These are phyloP conservation scores for Myotis vivesi DNA, from an alignment of 2,797 vertebrate species.

Conservation along the genomic window DNA sequence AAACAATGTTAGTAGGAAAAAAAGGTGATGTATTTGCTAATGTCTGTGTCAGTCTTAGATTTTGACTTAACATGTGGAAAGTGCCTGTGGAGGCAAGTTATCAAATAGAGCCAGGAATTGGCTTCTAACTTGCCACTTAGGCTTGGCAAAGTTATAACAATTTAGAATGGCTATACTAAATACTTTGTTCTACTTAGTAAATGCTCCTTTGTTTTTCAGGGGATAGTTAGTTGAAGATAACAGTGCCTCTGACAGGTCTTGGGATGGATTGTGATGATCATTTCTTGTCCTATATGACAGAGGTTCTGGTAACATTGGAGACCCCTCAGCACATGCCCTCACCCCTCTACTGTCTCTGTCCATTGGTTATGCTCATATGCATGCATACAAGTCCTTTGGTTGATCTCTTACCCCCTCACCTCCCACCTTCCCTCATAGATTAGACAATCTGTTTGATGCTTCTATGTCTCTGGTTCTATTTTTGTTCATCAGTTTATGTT, in stretches of 20 bases:
- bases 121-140: not conserved
- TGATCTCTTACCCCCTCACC: too few relatives aligned
- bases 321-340: not conserved
- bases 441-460: too few relatives aligned
- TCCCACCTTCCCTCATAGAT: too few relatives aligned
- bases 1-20: not conserved
- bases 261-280: not conserved
- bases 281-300: not conserved
- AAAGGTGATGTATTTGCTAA: not conserved
- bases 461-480: too few relatives aligned
- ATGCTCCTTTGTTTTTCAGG: conserved; percentile 10
- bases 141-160: not conserved
- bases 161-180: not conserved
- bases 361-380: too few relatives aligned
- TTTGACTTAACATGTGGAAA: not conserved
- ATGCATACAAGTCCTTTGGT: too few relatives aligned
- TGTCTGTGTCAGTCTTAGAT: not conserved
- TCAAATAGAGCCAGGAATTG: not conserved
- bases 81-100: not conserved
- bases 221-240: conserved; percentile 37
- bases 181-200: conserved; percentile 1
- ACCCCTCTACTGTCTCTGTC: too few relatives aligned
- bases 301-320: not conserved
- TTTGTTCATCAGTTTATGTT: too few relatives aligned
- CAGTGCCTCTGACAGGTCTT: not conserved